Evolutionary conservation across 2,113 vertebrate species (phyloP).

Genomic region (Conger conger): DNA sequence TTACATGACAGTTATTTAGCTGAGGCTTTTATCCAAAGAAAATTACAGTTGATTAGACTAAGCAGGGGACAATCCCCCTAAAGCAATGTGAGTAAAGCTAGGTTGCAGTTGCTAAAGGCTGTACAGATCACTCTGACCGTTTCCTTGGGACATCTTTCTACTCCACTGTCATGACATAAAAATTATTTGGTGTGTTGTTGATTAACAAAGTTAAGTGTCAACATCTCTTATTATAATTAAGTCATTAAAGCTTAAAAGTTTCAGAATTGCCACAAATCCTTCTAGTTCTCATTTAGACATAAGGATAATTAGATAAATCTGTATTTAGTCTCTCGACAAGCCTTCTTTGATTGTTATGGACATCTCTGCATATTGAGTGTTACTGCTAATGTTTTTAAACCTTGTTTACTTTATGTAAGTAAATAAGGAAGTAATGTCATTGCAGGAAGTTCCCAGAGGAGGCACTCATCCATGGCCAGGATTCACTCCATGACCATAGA

Average conservation of each 20-base stretch:
- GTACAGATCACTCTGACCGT: background rate
- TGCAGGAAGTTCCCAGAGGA: slow-evolving; percentile 86
- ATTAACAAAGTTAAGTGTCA: background rate
- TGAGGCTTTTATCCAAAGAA: too few relatives aligned
- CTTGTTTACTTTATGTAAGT: background rate
- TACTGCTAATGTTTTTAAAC: background rate
- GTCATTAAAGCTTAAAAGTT: too few relatives aligned
- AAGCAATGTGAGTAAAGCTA: too few relatives aligned
- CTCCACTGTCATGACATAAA: background rate
- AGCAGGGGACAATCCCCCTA: too few relatives aligned
- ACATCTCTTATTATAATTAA: background rate
- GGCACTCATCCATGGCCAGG: slow-evolving; percentile 93
- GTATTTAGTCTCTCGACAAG: background rate
- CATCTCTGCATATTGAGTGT: background rate
- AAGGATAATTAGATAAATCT: background rate
- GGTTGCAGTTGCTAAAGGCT: background rate
- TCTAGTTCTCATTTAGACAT: background rate
- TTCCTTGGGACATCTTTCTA: background rate
- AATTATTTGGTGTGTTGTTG: too few relatives aligned
- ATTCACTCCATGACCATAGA: slow-evolving; percentile 99
- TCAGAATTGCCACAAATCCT: too few relatives aligned
- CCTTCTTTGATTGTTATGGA: background rate
- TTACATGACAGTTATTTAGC: too few relatives aligned
- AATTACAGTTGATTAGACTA: too few relatives aligned
- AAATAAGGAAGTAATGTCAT: background rate